Evolutionary conservation across 1,140 invertebrate genomes (phyloP), one percentile per base, ranked within the genome.

Genomic region (Ips typographus): DNA sequence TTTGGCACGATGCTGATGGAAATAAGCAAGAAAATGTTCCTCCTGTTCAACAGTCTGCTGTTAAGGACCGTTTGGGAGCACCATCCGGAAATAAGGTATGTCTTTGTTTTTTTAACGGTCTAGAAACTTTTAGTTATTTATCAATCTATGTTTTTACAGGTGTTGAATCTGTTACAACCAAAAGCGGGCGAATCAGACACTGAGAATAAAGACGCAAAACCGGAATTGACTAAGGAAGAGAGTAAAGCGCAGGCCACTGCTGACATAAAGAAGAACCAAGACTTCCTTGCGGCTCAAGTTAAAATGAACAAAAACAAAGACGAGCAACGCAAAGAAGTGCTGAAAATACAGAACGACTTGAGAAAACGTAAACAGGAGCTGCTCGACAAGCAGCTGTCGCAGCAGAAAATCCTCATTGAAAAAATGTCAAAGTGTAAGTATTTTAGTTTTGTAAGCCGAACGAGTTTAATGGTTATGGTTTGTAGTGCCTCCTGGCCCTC

Each of bases 341-440:
- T 88, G 2, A 91, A 91, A 75, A 82, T 92, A 8, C 89, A 89
- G 8, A 85, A 86, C 55, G 89, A 94, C 78, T 80, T 94, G 55
- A 85, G 90, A 5, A 90, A 91, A 72, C 82, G 91, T 0, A 93
- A 92, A 71, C 91, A 93, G 77, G 88, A 89, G 72, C 77, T 95
- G 36, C 75, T 95, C 2, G 86, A 92, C 60, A 93, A 91, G 71
- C 91, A 94, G 76, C 78, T 95, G 7, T 84, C 87, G 8, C 89
- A 94, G 73, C 90, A 94, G 74, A 90, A 89, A 73, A 79, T 88
- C 58, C 79, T 94, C 3, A 89, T 95, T 51, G 85, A 89, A 47
- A 88, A 88, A 67, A 82, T 93, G 8, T 91, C 93, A 74, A 88
- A 87, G 59, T 87, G 89, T 84, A 76, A 82, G 80, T 78, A 43